Base-by-base conservation (phyloP, 1,140 invertebrate species). In the Drosophila nasuta region DNA sequence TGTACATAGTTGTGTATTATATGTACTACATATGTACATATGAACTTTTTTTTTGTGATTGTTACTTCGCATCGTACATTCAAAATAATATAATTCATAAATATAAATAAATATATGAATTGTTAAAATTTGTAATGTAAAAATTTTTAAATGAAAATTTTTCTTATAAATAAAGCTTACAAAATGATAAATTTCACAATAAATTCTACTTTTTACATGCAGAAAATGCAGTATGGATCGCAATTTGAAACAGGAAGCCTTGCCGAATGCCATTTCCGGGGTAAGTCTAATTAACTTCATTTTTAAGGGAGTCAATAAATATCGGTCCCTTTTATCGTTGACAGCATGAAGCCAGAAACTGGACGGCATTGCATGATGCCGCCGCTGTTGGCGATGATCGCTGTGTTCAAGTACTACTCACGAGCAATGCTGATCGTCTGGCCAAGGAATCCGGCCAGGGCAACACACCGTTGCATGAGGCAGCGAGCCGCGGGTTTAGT, bases 401-500 rank as follows among this genome's bases (percentile, higher is more conserved):
- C 13, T 73, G 79, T 6, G 74, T 92, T 28, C 76, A 91, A 58
- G 72, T 81, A 5, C 59, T 92, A 3, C 67, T 92, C 2, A 71
- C 71, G 35, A 79, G 79, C 57, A 82, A 73, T 73, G 70, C 71
- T 0, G 82, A 91, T 77, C 79, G 80, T 7, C 38, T 85, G 33
- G 71, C 77, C 41, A 83, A 82, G 30, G 87, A 92, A 25, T 79
- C 85, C 6, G 66, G 52, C 96, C 96, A 98, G 93, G 98, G 97
- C 45, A 99, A 99, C 94, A 97, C 97, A 35, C 96, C 98, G 1
- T 92, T 98, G 4, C 98, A 99, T 93, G 98, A 99, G 93, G 97
- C 98, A 1, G 95, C 97, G 1, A 99, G 98, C 97, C 97, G 98
- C 79, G 98, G 98, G 0, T 98, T 96, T 93, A 98, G 97, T 91